Evolutionary conservation across 2,888 invertebrate species (phyloP), one percentile per base, ranked within the genome.

Genomic region (Heliconius charithonia): DNA sequence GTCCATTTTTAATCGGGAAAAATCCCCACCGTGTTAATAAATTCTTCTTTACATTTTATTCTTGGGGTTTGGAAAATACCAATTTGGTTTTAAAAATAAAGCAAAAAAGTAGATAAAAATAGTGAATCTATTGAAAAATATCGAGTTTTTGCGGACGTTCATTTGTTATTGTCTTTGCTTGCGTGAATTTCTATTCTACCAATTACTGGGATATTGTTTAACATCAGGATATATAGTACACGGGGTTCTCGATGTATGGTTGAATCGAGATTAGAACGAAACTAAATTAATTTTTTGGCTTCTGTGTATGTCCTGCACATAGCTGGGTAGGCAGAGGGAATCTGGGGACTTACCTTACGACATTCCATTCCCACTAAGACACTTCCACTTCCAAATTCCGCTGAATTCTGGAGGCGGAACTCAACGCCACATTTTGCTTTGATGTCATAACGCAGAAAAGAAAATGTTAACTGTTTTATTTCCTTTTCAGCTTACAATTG

Each of bases 1-100:
- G 86, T 83, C 81, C 77, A 63, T 77, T 80, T 80, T 81, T 81
- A 81, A 81, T 81, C 79, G 81, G 79, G 80, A 82, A 83, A 83
- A 81, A 80, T 80, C 81, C 81, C 80, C 75, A 76, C 62, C 76
- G 78, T 80, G 80, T 77, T 80, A 78, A 80, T 78, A 81, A 80
- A 81, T 80, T 80, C 78, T 71, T 77, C 76, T 77, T 77, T 77
- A 67, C 72, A 67, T 77, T 77, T 77, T 77, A 73, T 32, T 56
- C 63, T 37, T 77, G 41, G 65, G 32, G 32, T 65, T 74, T 41
- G 41, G 45, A 74, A 74, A 29, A 63, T 41, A 63, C 41, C 41
- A 41, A 65, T 74, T 72, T 45, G 45, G 19, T 63, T 45, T 59
- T 22, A 65, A 45, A 65, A 74, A 29, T 45, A 29, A 13, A 13